phyloP scores from a whole-genome alignment of 2,113 vertebrate species.

The Formicarius rufipectus region DNA sequence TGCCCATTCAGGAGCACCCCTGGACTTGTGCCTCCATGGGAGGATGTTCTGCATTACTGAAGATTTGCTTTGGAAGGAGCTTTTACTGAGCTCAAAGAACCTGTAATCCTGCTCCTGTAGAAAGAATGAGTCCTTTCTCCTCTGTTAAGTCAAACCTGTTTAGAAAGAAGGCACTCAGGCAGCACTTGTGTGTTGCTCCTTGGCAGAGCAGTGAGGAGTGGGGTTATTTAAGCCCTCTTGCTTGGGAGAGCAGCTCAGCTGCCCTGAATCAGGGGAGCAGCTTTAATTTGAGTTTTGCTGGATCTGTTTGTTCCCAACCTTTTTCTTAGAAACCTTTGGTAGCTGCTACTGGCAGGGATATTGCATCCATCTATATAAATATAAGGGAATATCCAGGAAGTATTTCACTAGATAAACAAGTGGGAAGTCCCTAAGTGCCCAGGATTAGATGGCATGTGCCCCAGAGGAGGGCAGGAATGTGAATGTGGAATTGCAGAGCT shows the following conservation, averaged over 20 bases:
- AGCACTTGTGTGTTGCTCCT: background rate
- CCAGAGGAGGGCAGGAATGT: background rate
- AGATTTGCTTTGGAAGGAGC: background rate
- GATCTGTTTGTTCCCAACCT: background rate
- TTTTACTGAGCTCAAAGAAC: background rate
- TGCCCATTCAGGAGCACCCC: background rate
- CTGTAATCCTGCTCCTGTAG: background rate
- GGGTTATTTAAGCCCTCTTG: background rate
- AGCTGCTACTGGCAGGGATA: background rate
- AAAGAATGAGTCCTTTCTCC: background rate
- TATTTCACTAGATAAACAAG: conserved; percentile 16
- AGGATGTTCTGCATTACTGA: background rate
- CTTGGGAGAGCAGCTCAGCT: background rate
- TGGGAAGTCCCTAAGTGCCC: background rate
- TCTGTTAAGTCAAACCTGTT: background rate
- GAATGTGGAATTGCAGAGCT: background rate
- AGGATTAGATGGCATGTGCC: background rate
- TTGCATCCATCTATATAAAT: background rate
- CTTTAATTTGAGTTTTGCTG: background rate
- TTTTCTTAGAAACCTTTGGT: background rate
- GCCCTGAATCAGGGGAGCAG: background rate
- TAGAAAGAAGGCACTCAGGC: background rate
- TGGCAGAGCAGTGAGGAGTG: background rate
- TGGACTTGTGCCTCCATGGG: background rate
- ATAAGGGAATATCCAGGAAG: background rate